Base-by-base conservation (phyloP, 2,888 invertebrate genomes). In the Apotomis capreana region DNA sequence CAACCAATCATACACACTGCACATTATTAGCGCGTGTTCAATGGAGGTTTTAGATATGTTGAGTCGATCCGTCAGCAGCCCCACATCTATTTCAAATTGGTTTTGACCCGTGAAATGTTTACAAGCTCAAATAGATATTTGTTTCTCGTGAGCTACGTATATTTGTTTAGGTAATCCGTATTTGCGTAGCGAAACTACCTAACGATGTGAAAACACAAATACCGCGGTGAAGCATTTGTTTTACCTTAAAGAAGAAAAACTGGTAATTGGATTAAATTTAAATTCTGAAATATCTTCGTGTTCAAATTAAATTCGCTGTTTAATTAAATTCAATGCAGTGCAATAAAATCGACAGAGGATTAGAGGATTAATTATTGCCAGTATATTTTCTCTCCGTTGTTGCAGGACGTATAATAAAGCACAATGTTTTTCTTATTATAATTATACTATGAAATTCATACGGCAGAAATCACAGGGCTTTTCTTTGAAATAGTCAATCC, bases 151-250 rank as follows among this genome's bases (percentile, higher is more conserved):
- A 59, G 52, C 46, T 63, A 68, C 26, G 58, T 57, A 4, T 44
- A 64, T 70, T 72, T 72, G 68, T 63, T 63, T 68, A 72, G 72
- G 72, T 72, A 63, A 71, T 72, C 62, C 72, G 40, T 72, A 54
- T 72, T 72, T 62, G 72, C 54, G 10, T 68, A 57, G 62, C 44
- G 61, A 49, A 69, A 68, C 71, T 68, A 71, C 68, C 68, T 72
- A 72, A 72, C 72, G 72, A 72, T 72, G 72, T 59, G 72, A 68
- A 68, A 72, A 72, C 68, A 68, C 65, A 71, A 67, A 71, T 44
- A 54, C 13, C 51, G 10, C 13, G 51, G 64, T 12, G 51, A 13
- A 57, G 62, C 57, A 40, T 71, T 61, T 67, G 44, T 65, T 55
- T 51, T 49, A 37, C 10, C 12, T 26, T 26, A 10, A 15, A 10